A percentile compares a stretch with the other conserved stretches of the same genome.
Evolutionary conservation across 1,140 invertebrate genomes (phyloP).

Genomic region (Gerris buenoi): DNA sequence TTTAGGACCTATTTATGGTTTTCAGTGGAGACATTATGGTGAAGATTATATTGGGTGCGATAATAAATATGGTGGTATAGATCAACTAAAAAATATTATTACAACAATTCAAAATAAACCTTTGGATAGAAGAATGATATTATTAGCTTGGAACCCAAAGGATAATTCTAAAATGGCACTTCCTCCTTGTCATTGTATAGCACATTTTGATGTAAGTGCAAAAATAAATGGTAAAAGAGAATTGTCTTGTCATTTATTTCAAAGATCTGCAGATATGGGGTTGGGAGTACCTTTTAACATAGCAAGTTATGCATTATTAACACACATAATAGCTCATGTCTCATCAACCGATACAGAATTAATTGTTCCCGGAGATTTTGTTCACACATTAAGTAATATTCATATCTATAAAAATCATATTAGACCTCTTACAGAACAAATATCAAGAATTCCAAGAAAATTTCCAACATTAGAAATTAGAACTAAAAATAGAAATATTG

Average conservation of each 20-base stretch:
- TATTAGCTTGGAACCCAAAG: constrained; percentile 89
- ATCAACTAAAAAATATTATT: constrained; percentile 81
- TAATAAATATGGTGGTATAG: constrained; percentile 71
- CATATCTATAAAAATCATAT: constrained; percentile 93
- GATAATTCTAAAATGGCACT: constrained; percentile 87
- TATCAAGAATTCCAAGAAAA: constrained; percentile 50
- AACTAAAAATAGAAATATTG: neutral
- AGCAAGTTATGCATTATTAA: constrained; percentile 88
- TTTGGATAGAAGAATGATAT: constrained; percentile 74
- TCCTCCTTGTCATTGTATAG: constrained; percentile 90
- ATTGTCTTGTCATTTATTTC: constrained; percentile 84
- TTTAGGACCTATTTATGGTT: constrained; percentile 95
- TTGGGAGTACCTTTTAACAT: constrained; percentile 98
- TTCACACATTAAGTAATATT: constrained; percentile 93
- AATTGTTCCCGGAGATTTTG: constrained; percentile 89
- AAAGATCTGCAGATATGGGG: constrained; percentile 95
- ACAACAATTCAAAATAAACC: constrained; percentile 71
- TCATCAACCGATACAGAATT: constrained; percentile 77
- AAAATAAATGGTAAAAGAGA: constrained; percentile 57
- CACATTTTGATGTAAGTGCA: constrained; percentile 95
- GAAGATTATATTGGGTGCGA: constrained; percentile 77
- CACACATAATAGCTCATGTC: constrained; percentile 91
- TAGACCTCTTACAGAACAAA: constrained; percentile 66
- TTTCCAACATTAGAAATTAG: neutral
- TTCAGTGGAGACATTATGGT: constrained; percentile 98